A percentile compares a stretch with the other conserved stretches of the same genome.
phyloP scores from a whole-genome alignment of 2,113 vertebrate genomes.

The Clarias batrachus region DNA sequence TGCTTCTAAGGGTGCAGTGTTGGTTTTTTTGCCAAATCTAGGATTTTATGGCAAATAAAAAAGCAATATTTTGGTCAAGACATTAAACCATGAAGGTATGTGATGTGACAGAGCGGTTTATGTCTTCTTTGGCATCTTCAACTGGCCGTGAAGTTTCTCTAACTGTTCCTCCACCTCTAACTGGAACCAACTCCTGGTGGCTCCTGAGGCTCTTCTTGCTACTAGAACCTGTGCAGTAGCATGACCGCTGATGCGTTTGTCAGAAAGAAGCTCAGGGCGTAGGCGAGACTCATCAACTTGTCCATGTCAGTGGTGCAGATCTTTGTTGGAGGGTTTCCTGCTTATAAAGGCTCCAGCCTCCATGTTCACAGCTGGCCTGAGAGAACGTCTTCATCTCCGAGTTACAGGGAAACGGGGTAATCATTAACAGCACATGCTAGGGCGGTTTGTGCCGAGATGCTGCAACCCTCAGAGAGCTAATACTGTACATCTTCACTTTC shows the following conservation, averaged over 20 bases:
- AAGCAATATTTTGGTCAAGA: constrained; percentile 32
- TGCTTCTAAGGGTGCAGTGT: not conserved
- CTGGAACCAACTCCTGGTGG: not conserved
- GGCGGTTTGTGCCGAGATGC: not conserved
- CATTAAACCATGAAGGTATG: constrained; percentile 53
- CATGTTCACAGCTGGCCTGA: constrained; percentile 7
- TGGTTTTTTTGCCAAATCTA: no score
- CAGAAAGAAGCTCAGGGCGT: constrained; percentile 20
- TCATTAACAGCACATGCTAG: not conserved
- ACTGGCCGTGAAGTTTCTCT: constrained; percentile 53
- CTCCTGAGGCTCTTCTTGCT: constrained; percentile 26
- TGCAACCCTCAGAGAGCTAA: not conserved
- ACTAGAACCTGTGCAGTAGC: constrained; percentile 5
- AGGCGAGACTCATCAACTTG: constrained; percentile 42
- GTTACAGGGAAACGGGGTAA: constrained; percentile 22
- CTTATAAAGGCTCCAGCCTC: constrained; percentile 28
- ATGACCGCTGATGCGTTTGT: constrained; percentile 31
- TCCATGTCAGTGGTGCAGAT: constrained; percentile 34
- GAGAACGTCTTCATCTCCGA: constrained; percentile 42
- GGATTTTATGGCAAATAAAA: not conserved
- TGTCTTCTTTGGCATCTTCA: constrained; percentile 57
- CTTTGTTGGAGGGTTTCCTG: constrained; percentile 38
- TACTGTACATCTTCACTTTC: no score
- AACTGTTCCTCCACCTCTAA: not conserved
- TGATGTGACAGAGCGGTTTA: constrained; percentile 54